phyloP scores from a whole-genome alignment of 2,797 vertebrate genomes.

The Acipenser oxyrinchus region DNA sequence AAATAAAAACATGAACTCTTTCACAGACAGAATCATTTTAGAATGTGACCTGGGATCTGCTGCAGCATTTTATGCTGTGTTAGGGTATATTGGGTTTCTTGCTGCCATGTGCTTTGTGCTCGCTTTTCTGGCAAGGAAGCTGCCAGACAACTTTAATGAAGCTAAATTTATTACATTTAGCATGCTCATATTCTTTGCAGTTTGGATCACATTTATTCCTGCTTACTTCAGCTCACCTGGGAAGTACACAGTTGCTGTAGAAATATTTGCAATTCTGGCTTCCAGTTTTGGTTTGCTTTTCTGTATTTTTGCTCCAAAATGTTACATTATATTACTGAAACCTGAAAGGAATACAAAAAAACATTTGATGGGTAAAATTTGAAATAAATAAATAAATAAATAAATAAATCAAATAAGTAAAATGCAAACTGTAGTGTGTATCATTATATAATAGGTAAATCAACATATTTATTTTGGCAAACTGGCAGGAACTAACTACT shows the following conservation, averaged over 20 bases:
- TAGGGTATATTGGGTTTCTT: constrained; percentile 28
- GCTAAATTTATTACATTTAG: constrained; percentile 34
- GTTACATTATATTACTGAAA: constrained; percentile 27
- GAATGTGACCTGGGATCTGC: constrained; percentile 25
- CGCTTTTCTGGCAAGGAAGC: constrained; percentile 21
- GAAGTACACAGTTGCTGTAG: constrained; percentile 26
- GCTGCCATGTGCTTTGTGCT: constrained; percentile 26
- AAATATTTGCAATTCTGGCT: constrained; percentile 33
- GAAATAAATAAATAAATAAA: constrained; percentile 4
- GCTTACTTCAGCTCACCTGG: constrained; percentile 25
- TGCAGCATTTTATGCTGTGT: constrained; percentile 23
- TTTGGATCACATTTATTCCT: constrained; percentile 29
- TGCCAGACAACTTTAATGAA: constrained; percentile 27
- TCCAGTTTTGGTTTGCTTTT: constrained; percentile 28
- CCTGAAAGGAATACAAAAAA: constrained; percentile 39
- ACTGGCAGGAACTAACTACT: too few species aligned
- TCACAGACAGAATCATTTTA: constrained; percentile 24
- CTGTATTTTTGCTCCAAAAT: constrained; percentile 34
- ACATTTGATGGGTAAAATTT: constrained; percentile 28
- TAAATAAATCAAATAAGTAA: constrained; percentile 2
- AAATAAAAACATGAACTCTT: constrained; percentile 19
- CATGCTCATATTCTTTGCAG: constrained; percentile 28
- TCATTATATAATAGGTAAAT: neutral
- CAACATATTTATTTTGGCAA: constrained; percentile 1
- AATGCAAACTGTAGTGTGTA: constrained; percentile 37